Evolutionary conservation across 1,140 invertebrate species (phyloP).

Genomic region (Neoseiulus cucumeris): DNA sequence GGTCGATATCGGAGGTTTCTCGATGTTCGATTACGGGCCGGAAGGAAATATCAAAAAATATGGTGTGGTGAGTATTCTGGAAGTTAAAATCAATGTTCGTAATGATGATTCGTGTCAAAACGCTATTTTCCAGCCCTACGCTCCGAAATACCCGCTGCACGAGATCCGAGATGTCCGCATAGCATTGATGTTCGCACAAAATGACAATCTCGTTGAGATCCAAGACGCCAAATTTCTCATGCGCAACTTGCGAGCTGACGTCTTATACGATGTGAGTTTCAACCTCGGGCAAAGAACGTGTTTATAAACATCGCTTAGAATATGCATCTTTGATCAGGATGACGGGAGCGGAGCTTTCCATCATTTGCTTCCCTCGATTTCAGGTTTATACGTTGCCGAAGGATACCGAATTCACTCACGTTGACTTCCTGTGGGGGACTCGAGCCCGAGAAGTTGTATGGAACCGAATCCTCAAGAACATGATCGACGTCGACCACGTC

Average conservation of each 20-base stretch:
- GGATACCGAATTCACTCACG: not conserved
- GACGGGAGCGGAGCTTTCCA: too few species aligned
- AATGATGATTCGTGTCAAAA: not conserved
- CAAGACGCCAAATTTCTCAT: not conserved
- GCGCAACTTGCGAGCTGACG: not conserved
- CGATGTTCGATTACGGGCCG: not conserved
- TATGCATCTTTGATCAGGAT: not conserved
- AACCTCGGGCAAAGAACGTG: not conserved
- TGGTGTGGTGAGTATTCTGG: not conserved
- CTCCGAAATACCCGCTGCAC: not conserved
- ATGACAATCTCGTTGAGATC: not conserved
- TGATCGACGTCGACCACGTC: not conserved
- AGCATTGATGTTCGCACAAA: not conserved
- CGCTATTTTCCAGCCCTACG: not conserved
- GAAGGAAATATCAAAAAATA: not conserved
- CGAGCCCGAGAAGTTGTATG: not conserved
- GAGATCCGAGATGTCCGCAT: not conserved
- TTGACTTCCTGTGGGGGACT: not conserved
- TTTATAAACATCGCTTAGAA: not conserved
- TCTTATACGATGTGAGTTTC: not conserved
- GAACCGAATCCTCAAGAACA: not conserved
- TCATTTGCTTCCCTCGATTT: too few species aligned
- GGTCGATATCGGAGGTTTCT: not conserved
- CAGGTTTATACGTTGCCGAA: slow-evolving; percentile 6
- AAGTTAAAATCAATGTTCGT: not conserved